These are phyloP conservation scores for Babyrousa celebensis DNA, from an alignment of 2,797 vertebrate species.

Conservation along the genomic window DNA sequence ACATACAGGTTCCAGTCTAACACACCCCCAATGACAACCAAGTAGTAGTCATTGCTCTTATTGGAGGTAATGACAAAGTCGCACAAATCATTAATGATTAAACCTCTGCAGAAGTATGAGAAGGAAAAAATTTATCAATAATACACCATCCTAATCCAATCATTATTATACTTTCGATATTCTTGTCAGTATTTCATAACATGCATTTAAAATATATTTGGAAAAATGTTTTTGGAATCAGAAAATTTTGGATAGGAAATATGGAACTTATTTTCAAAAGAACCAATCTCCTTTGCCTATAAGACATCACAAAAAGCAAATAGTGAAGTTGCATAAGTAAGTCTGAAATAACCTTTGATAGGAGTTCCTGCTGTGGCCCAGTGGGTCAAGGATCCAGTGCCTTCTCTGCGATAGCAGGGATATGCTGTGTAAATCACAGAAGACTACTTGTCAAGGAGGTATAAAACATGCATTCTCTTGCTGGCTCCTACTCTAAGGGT, in stretches of 20 bases:
- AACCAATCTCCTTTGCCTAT: background rate
- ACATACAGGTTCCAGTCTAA: background rate
- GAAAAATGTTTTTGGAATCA: background rate
- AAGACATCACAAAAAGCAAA: slow-evolving; percentile 25
- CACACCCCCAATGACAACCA: background rate
- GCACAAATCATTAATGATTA: slow-evolving; percentile 16
- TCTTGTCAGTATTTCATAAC: slow-evolving; percentile 31
- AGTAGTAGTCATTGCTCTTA: slow-evolving; percentile 13
- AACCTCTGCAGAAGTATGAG: slow-evolving; percentile 1
- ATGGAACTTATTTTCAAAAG: slow-evolving; percentile 62
- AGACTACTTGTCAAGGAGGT: background rate
- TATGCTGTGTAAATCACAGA: background rate
- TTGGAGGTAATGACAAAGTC: background rate
- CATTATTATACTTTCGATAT: slow-evolving; percentile 41
- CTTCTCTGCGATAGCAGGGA: too few relatives aligned
- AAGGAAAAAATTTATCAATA: background rate
- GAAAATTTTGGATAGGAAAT: background rate
- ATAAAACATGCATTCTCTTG: background rate
- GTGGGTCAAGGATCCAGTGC: too few relatives aligned
- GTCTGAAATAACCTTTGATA: background rate
- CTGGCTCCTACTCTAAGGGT: background rate
- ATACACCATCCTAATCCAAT: background rate
- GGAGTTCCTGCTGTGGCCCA: background rate
- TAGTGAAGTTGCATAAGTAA: background rate
- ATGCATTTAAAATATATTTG: background rate